Conservation (phyloP, 53 echinoderm and acorn worm species). For the Holothuria leucospilota region DNA sequence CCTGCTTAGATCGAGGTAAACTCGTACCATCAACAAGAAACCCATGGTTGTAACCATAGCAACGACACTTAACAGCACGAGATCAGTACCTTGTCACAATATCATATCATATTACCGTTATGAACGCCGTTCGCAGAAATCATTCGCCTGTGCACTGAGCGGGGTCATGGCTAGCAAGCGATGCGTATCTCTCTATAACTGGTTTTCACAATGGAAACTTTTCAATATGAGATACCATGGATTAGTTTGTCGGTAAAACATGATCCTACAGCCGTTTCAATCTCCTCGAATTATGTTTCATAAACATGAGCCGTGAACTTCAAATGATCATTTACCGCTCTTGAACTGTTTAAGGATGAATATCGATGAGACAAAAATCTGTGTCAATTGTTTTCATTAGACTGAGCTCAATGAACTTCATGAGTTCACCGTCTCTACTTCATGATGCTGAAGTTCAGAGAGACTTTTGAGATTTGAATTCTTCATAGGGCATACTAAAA, state of each 20-base stretch:
- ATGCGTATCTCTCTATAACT: background rate
- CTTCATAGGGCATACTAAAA: no score
- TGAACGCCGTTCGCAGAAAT: slow-evolving; percentile 13
- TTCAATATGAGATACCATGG: background rate
- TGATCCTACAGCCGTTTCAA: background rate
- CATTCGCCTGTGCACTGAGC: background rate
- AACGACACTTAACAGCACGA: slow-evolving; percentile 1
- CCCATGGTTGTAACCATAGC: background rate
- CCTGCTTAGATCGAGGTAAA: no score
- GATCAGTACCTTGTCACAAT: background rate
- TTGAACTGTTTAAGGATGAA: no score
- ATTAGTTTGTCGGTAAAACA: background rate
- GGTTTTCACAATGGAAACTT: slow-evolving; percentile 21
- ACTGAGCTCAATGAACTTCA: no score
- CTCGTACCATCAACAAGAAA: no score
- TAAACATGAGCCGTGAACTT: slow-evolving; percentile 7
- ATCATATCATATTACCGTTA: slow-evolving; percentile 27
- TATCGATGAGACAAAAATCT: no score
- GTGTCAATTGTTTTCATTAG: no score
- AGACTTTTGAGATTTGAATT: no score
- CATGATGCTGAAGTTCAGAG: no score
- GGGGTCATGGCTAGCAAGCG: slow-evolving; percentile 28
- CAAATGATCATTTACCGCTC: background rate
- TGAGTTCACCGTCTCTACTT: no score
- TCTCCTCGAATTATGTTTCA: no score